phyloP scores from a whole-genome alignment of 2,113 vertebrate species.

The Rostratula benghalensis region DNA sequence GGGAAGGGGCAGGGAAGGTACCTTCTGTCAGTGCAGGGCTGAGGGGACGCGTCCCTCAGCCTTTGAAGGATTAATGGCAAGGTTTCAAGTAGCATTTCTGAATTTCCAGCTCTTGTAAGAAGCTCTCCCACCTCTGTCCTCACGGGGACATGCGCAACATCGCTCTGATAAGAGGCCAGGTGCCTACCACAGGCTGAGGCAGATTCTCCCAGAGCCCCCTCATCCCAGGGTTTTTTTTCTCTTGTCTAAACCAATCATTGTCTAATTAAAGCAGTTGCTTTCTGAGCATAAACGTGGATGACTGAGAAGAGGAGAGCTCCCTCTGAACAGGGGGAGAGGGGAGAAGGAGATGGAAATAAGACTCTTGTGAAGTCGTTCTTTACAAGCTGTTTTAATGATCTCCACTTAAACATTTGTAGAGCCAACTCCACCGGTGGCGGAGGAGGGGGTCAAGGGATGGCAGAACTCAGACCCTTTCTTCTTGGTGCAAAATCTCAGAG shows the following conservation, averaged over 20 bases:
- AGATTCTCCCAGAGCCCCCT: background rate
- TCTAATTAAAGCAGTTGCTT: background rate
- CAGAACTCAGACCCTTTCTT: background rate
- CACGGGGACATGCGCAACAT: rapidly evolving
- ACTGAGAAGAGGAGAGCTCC: background rate
- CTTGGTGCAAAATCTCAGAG: background rate
- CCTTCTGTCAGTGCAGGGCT: background rate
- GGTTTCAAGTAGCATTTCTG: background rate
- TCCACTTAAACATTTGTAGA: background rate
- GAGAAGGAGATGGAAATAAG: background rate
- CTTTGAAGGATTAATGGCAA: background rate
- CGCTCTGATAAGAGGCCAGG: background rate
- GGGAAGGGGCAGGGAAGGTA: background rate
- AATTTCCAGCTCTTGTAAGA: background rate
- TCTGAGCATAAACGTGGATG: background rate
- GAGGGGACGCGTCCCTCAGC: background rate
- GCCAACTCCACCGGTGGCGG: background rate
- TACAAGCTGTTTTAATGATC: background rate
- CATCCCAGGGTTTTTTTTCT: background rate
- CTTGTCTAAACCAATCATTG: background rate
- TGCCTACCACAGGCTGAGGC: background rate
- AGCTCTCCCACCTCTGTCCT: background rate
- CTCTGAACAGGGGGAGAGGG: background rate
- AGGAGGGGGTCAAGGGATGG: background rate
- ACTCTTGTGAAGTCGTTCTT: background rate